phyloP scores from a whole-genome alignment of 1,140 invertebrate species.

The Philopotamus ludificatus region DNA sequence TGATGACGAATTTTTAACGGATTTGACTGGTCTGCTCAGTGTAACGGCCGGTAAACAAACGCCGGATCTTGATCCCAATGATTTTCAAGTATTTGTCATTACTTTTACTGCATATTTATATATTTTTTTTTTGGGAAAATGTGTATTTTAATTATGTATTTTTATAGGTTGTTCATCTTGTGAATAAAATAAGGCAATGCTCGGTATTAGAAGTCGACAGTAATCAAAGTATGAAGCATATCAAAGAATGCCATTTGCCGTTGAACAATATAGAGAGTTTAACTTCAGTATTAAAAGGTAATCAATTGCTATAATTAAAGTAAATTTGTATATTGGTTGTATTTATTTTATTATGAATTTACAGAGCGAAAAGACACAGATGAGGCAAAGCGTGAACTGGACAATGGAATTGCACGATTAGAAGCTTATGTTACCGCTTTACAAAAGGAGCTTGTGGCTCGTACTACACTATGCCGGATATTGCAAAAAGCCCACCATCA shows the following conservation, averaged over 20 bases:
- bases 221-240: slow-evolving; percentile 62
- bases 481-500: slow-evolving; percentile 80
- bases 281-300: slow-evolving; percentile 71
- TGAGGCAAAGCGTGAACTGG: slow-evolving; percentile 85
- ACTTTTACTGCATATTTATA: slow-evolving; percentile 31
- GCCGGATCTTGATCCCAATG: slow-evolving; percentile 60
- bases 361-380: slow-evolving; percentile 79
- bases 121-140: slow-evolving; percentile 45
- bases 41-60: slow-evolving; percentile 71
- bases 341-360: slow-evolving; percentile 39
- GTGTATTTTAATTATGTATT: slow-evolving; percentile 44
- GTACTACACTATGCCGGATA: slow-evolving; percentile 71
- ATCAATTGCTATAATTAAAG: too few relatives aligned
- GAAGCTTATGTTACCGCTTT: slow-evolving; percentile 78
- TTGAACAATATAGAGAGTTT: slow-evolving; percentile 64
- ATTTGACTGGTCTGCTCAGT: slow-evolving; percentile 76
- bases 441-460: slow-evolving; percentile 78
- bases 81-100: slow-evolving; percentile 63
- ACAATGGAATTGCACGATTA: slow-evolving; percentile 73
- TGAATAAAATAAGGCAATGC: slow-evolving; percentile 67
- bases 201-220: slow-evolving; percentile 66
- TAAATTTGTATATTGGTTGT: slow-evolving; percentile 1
- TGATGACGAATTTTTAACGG: slow-evolving; percentile 80
- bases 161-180: slow-evolving; percentile 60
- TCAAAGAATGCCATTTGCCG: slow-evolving; percentile 59